Percentiles rank a stretch among this genome's conserved stretches.
phyloP scores from a whole-genome alignment of 2,113 vertebrate species.

The Chloropsis hardwickii region DNA sequence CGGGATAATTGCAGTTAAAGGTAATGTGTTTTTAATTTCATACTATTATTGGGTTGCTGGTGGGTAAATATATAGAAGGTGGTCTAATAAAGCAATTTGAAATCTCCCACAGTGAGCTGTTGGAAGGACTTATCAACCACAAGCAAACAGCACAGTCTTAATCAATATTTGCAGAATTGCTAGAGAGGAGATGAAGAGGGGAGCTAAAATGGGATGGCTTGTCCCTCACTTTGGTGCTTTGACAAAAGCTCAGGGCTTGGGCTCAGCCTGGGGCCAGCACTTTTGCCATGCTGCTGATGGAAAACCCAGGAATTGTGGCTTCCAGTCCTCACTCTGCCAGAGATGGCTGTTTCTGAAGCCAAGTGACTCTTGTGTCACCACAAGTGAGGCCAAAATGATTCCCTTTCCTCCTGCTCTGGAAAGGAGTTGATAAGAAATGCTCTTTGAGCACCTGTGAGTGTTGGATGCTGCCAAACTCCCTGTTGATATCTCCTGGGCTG shows the following conservation, averaged over 20 bases:
- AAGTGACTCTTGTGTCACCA: neutral
- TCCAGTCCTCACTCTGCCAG: neutral
- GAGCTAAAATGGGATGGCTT: neutral
- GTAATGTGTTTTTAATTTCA: constrained; percentile 47
- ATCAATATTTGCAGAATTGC: neutral
- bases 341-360: neutral
- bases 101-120: neutral
- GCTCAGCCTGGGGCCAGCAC: neutral
- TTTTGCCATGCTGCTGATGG: neutral
- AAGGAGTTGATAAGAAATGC: neutral
- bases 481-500: neutral
- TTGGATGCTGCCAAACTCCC: neutral
- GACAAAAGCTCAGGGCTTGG: neutral
- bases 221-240: neutral
- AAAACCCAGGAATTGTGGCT: neutral
- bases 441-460: neutral
- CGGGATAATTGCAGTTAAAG: constrained; percentile 28
- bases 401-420: neutral
- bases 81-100: constrained; percentile 7
- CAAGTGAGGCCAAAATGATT: neutral
- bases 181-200: neutral
- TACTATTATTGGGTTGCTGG: neutral
- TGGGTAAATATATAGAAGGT: constrained; percentile 9
- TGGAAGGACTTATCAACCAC: neutral
- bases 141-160: neutral